Percentiles rank a stretch among this genome's conserved stretches.
Conservation (phyloP, 1,140 invertebrate genomes). For the Trichonephila clavipes region DNA sequence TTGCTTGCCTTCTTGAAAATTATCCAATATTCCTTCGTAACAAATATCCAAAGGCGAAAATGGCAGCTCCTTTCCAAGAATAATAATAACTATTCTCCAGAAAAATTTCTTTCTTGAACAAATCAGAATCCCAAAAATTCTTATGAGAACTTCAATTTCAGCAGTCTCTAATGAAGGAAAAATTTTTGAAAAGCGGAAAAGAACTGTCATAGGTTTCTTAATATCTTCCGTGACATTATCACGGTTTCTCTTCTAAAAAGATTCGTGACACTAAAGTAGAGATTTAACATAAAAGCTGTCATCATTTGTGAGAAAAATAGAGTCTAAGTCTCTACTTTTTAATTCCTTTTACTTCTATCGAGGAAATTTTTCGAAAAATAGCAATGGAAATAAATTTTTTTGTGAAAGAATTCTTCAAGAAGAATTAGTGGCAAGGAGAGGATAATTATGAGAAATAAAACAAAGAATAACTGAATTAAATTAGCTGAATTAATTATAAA, state of each 20-base stretch:
- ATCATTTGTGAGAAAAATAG: background rate
- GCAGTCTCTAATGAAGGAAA: constrained; percentile 4
- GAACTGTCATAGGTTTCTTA: constrained; percentile 35
- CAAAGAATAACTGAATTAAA: too few relatives aligned
- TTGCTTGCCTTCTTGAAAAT: background rate
- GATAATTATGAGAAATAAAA: too few relatives aligned
- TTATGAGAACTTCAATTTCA: constrained; percentile 41
- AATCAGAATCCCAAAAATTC: constrained; percentile 19
- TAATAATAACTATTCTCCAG: constrained; percentile 23
- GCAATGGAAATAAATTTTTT: background rate
- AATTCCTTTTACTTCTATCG: background rate
- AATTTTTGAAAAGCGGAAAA: constrained; percentile 18
- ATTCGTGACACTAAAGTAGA: constrained; percentile 11
- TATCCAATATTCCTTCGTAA: background rate
- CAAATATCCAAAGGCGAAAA: background rate
- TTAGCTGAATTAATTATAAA: too few relatives aligned
- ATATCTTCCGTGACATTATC: constrained; percentile 20
- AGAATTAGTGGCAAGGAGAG: too few relatives aligned
- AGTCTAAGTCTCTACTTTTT: background rate
- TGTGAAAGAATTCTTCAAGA: too few relatives aligned
- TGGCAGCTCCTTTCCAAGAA: background rate
- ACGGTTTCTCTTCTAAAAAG: constrained; percentile 13
- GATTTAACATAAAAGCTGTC: constrained; percentile 19
- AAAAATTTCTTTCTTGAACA: background rate
- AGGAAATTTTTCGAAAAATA: background rate